Percentiles rank a stretch among this genome's conserved stretches.
Evolutionary conservation across 2,888 invertebrate genomes (phyloP).

Genomic region (Harpagoxenus sublaevis): DNA sequence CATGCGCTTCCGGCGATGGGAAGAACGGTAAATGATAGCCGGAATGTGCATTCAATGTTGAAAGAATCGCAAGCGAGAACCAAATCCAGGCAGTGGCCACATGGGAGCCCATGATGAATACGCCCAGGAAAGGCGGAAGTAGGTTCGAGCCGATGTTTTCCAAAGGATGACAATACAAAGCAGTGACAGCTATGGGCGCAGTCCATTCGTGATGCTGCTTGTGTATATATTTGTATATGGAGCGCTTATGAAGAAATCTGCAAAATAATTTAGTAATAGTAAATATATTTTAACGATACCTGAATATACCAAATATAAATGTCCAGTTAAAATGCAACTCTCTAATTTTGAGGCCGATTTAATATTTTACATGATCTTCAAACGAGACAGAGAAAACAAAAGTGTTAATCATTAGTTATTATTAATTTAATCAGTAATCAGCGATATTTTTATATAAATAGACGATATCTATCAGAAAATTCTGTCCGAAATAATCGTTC

Average conservation of each 20-base stretch:
- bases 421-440: background rate
- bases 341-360: background rate
- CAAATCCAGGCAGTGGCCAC: conserved; percentile 93
- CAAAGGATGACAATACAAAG: conserved; percentile 93
- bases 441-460: background rate
- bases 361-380: background rate
- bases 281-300: background rate
- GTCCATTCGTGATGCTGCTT: conserved; percentile 96
- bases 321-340: background rate
- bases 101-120: conserved; percentile 91
- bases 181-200: conserved; percentile 94
- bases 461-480: background rate
- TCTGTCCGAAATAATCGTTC: background rate
- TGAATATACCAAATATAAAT: background rate
- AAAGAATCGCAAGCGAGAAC: conserved; percentile 92
- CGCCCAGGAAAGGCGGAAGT: conserved; percentile 92
- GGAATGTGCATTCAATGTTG: conserved; percentile 93
- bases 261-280: conserved; percentile 47
- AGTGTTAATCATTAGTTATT: background rate
- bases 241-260: conserved; percentile 91
- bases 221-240: conserved; percentile 93
- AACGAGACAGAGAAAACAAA: background rate
- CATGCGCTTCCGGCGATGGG: conserved; percentile 95
- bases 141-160: conserved; percentile 93
- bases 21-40: conserved; percentile 95